phyloP scores from a whole-genome alignment of 2,888 invertebrate genomes.

The Rhagium mordax region DNA sequence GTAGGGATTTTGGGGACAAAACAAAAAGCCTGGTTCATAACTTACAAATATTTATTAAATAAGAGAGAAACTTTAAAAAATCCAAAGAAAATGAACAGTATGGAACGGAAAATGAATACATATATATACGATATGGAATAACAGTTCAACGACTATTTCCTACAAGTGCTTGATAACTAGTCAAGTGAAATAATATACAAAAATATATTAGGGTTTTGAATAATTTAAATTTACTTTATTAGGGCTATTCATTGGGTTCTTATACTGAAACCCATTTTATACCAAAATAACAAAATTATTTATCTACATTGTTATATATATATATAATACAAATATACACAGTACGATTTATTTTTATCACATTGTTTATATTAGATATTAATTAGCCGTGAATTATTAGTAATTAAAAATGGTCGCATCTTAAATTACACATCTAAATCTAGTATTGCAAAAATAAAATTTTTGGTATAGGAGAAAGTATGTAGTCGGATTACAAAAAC shows the following conservation, averaged over 20 bases:
- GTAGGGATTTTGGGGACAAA: neutral
- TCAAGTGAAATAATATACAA: constrained; percentile 52
- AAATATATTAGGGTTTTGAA: constrained; percentile 49
- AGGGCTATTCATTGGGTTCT: constrained; percentile 40
- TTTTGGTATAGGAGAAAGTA: constrained; percentile 51
- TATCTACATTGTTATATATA: constrained; percentile 55
- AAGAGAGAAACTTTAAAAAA: constrained; percentile 23
- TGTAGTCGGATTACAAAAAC: constrained; percentile 22
- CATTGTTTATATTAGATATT: constrained; percentile 52
- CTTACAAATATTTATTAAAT: constrained; percentile 31
- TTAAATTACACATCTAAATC: constrained; percentile 38
- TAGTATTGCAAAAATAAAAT: constrained; percentile 55
- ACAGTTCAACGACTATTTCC: constrained; percentile 47
- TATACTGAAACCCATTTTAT: constrained; percentile 34
- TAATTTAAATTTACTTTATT: constrained; percentile 48
- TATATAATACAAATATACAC: constrained; percentile 60
- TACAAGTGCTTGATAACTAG: constrained; percentile 55
- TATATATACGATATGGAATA: constrained; percentile 40
- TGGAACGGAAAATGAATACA: constrained; percentile 36
- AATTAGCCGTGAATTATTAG: constrained; percentile 22
- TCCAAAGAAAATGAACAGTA: constrained; percentile 17
- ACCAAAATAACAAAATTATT: constrained; percentile 47
- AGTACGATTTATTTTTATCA: constrained; percentile 57
- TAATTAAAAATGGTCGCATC: constrained; percentile 24
- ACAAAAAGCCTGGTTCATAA: neutral